A percentile compares a stretch with the other conserved stretches of the same genome.
Evolutionary conservation across 2,888 invertebrate genomes (phyloP).

Genomic region (Drosophila paramelanica): DNA sequence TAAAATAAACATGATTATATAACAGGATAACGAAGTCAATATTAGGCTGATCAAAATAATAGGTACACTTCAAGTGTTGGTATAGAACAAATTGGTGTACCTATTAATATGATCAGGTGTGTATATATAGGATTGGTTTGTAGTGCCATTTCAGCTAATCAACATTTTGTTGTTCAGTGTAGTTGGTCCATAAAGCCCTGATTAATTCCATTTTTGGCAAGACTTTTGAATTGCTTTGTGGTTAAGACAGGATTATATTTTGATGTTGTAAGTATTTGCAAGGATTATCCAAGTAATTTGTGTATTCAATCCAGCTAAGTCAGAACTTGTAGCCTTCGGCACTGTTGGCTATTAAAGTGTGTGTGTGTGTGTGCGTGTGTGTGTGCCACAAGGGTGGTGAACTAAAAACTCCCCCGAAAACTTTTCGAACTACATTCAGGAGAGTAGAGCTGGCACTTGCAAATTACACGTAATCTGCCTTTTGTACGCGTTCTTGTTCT

Average conservation of each 20-base stretch:
- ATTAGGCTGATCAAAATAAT: too few species aligned
- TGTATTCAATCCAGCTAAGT: constrained; percentile 25
- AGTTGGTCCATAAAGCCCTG: neutral
- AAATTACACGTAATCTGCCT: constrained; percentile 50
- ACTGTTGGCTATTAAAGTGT: neutral
- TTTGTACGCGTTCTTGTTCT: constrained; percentile 13
- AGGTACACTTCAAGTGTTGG: too few species aligned
- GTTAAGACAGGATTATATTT: constrained; percentile 37
- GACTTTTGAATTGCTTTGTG: constrained; percentile 3
- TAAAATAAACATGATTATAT: too few species aligned
- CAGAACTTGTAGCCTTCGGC: constrained; percentile 17
- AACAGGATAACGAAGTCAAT: too few species aligned
- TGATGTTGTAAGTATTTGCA: constrained; percentile 33
- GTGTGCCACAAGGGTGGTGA: too few species aligned
- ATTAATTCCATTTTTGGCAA: constrained; percentile 5
- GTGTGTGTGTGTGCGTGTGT: too few species aligned
- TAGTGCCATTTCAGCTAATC: neutral
- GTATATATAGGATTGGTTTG: too few species aligned
- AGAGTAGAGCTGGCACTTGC: constrained; percentile 20
- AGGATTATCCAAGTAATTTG: constrained; percentile 46
- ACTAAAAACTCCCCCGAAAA: too few species aligned
- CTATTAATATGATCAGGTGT: too few species aligned
- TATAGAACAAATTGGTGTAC: too few species aligned
- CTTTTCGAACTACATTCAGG: constrained; percentile 6
- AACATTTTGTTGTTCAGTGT: neutral